Percentiles rank a stretch among this genome's conserved stretches.
These are phyloP conservation scores for Zaprionus camerounensis DNA, from an alignment of 1,140 invertebrate species.

Conservation along the genomic window DNA sequence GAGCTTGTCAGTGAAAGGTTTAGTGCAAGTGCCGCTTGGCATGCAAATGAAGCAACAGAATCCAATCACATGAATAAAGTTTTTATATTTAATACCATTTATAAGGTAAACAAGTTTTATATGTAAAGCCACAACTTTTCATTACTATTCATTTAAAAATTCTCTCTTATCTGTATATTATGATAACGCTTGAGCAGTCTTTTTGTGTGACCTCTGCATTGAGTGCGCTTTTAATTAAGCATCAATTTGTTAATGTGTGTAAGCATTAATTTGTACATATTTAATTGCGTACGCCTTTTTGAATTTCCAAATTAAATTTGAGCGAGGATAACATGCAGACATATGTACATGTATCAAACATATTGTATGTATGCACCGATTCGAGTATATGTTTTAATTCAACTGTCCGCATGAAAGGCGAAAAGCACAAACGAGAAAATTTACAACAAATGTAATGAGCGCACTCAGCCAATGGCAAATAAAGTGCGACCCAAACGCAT, in stretches of 20 bases:
- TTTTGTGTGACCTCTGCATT: not conserved
- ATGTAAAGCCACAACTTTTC: not conserved
- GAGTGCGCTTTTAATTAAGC: constrained; percentile 62
- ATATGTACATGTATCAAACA: constrained; percentile 28
- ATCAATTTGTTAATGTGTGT: constrained; percentile 68
- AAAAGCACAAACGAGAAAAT: constrained; percentile 32
- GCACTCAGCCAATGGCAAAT: constrained; percentile 41
- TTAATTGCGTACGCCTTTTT: constrained; percentile 49
- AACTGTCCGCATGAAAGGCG: constrained; percentile 57
- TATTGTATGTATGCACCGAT: constrained; percentile 37
- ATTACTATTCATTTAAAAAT: constrained; percentile 1
- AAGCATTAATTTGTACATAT: constrained; percentile 70
- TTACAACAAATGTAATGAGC: constrained; percentile 30
- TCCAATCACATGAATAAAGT: not conserved
- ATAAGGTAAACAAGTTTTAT: not conserved
- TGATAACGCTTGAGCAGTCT: not conserved
- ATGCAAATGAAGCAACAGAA: not conserved
- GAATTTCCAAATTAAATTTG: constrained; percentile 21
- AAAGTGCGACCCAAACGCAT: constrained; percentile 57
- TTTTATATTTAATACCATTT: not conserved
- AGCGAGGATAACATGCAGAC: constrained; percentile 19
- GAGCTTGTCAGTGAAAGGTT: not conserved
- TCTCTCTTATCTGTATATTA: not conserved
- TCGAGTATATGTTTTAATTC: constrained; percentile 52
- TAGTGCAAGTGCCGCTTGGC: not conserved